Evolutionary conservation across 2,888 invertebrate species (phyloP).

Genomic region (Cataglyphis livida): DNA sequence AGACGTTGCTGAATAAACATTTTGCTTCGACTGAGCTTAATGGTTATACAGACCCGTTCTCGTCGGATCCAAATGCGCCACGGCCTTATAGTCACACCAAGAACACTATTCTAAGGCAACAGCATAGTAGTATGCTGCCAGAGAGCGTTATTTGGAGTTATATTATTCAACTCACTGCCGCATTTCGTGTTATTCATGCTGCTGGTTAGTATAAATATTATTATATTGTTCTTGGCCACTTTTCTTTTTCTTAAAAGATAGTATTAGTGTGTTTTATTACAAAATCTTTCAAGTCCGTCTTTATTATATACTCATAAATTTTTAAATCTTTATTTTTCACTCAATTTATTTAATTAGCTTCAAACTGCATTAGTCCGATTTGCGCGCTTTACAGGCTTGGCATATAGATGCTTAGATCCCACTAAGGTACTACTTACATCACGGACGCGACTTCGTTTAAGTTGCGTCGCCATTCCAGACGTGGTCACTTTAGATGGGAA

Average conservation of each 20-base stretch:
- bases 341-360: background rate
- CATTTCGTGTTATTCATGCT: slow-evolving; percentile 95
- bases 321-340: background rate
- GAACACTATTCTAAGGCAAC: slow-evolving; percentile 92
- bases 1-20: slow-evolving; percentile 95
- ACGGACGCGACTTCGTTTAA: slow-evolving; percentile 91
- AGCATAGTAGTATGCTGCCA: slow-evolving; percentile 91
- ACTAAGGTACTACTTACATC: slow-evolving; percentile 95
- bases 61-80: slow-evolving; percentile 93
- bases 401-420: slow-evolving; percentile 95
- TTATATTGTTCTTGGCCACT: background rate
- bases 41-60: slow-evolving; percentile 92
- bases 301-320: background rate
- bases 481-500: slow-evolving; percentile 92
- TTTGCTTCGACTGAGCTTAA: slow-evolving; percentile 89
- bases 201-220: slow-evolving; percentile 82
- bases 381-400: slow-evolving; percentile 86
- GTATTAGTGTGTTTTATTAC: background rate
- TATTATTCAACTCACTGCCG: slow-evolving; percentile 97
- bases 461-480: slow-evolving; percentile 93
- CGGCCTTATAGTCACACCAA: slow-evolving; percentile 94
- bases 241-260: background rate
- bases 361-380: background rate
- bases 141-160: slow-evolving; percentile 98
- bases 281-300: background rate